A percentile compares a stretch with the other conserved stretches of the same genome.
Evolutionary conservation across 1,140 invertebrate species (phyloP).

Genomic region (Ostrea edulis): DNA sequence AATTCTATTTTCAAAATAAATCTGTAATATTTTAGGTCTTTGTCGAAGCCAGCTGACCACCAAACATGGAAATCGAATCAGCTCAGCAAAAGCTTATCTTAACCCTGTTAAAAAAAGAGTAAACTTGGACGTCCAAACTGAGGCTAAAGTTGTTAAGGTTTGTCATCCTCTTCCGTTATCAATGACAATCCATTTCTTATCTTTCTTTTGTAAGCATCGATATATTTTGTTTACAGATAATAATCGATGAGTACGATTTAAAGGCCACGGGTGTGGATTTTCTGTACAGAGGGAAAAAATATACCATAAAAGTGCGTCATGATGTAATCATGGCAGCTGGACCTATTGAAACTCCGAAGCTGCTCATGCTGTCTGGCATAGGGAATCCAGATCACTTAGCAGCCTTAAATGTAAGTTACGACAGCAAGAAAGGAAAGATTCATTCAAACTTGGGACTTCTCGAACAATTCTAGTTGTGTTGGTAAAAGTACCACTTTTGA

Average conservation of each 20-base stretch:
- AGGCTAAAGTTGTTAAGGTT: constrained; percentile 22
- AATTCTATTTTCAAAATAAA: too few relatives aligned
- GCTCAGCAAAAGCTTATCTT: constrained; percentile 13
- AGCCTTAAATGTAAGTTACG: neutral
- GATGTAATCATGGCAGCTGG: constrained; percentile 33
- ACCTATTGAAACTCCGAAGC: constrained; percentile 30
- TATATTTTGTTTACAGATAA: neutral
- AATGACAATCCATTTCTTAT: neutral
- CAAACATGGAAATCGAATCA: constrained; percentile 36
- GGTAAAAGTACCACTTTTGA: too few relatives aligned
- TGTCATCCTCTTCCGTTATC: neutral
- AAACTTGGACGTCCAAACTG: constrained; percentile 30
- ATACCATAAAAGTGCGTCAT: constrained; percentile 3
- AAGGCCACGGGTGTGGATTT: constrained; percentile 3
- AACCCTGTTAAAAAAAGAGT: neutral
- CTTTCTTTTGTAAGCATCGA: neutral
- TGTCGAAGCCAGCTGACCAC: constrained; percentile 19
- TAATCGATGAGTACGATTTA: neutral
- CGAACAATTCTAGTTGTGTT: too few relatives aligned
- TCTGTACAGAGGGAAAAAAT: neutral
- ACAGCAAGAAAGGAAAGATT: neutral
- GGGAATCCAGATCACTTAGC: neutral
- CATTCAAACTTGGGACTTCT: too few relatives aligned
- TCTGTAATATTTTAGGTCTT: neutral
- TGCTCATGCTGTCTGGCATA: constrained; percentile 39